Conservation (phyloP, 2,113 vertebrate species). For the Xyrauchen texanus region DNA sequence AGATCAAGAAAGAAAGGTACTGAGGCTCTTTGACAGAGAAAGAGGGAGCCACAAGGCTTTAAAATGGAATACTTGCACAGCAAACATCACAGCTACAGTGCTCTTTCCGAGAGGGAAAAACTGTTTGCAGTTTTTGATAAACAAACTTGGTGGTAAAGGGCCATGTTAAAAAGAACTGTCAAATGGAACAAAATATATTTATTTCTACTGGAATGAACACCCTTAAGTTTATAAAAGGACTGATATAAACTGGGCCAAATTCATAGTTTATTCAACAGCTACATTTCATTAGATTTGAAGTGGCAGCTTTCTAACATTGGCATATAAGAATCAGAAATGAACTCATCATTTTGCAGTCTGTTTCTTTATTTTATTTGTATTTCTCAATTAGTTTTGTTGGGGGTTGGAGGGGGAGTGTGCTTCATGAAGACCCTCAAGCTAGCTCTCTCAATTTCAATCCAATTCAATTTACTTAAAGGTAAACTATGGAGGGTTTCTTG, state of each 20-base stretch:
- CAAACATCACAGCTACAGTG: slow-evolving; percentile 56
- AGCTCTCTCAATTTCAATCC: no score
- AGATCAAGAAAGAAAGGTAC: slow-evolving; percentile 60
- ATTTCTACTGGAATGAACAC: slow-evolving; percentile 33
- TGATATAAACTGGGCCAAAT: slow-evolving; percentile 51
- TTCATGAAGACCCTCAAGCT: background rate
- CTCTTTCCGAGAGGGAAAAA: slow-evolving; percentile 64
- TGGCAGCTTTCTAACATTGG: slow-evolving; percentile 3
- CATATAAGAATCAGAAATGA: slow-evolving; percentile 10
- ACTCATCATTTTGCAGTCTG: slow-evolving; percentile 6
- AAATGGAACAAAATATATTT: slow-evolving; percentile 49
- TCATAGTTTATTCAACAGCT: background rate
- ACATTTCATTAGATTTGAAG: slow-evolving; percentile 25
- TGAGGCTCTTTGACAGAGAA: slow-evolving; percentile 61
- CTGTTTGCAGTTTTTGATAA: slow-evolving; percentile 63
- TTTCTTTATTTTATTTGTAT: no score
- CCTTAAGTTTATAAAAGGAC: slow-evolving; percentile 37
- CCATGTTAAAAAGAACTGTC: slow-evolving; percentile 51
- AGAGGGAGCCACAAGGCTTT: slow-evolving; percentile 52
- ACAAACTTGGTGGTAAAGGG: slow-evolving; percentile 58
- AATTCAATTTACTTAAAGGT: no score
- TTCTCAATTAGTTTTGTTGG: background rate
- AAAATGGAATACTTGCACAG: slow-evolving; percentile 65
- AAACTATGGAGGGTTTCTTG: no score
- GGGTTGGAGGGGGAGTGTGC: background rate